These are phyloP conservation scores for Nasonia oneida DNA, from an alignment of 2,888 invertebrate species.

Conservation along the genomic window DNA sequence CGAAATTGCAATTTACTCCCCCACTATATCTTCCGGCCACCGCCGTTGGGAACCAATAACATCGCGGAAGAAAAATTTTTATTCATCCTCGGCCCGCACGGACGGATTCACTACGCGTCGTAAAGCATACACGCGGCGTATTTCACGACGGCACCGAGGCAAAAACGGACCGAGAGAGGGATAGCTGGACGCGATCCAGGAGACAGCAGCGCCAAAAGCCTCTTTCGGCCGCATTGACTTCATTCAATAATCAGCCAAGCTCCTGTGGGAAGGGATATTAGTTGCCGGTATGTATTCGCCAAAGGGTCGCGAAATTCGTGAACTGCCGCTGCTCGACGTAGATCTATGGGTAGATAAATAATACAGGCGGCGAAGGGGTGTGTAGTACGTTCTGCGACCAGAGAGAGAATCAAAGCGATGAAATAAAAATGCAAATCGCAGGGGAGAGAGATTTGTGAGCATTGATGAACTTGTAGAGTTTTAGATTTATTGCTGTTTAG, in stretches of 20 bases:
- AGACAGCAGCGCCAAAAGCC: slow-evolving; percentile 28
- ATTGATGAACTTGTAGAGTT: slow-evolving; percentile 23
- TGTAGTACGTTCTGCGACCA: not conserved
- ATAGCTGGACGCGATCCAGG: slow-evolving; percentile 20
- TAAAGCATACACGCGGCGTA: slow-evolving; percentile 34
- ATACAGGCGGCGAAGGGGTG: not conserved
- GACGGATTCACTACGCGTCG: slow-evolving; percentile 23
- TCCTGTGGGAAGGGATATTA: slow-evolving; percentile 20
- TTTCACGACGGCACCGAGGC: slow-evolving; percentile 50
- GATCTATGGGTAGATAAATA: slow-evolving; percentile 43
- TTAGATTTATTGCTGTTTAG: slow-evolving; percentile 11
- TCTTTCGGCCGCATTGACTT: slow-evolving; percentile 40
- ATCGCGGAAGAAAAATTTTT: slow-evolving; percentile 46
- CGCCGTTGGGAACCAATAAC: slow-evolving; percentile 32
- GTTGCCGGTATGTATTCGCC: not conserved
- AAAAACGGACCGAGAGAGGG: not conserved
- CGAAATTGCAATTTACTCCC: slow-evolving; percentile 8
- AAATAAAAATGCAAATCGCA: slow-evolving; percentile 39
- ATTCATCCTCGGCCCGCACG: slow-evolving; percentile 15
- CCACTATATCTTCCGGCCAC: not conserved
- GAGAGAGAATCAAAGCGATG: slow-evolving; percentile 21
- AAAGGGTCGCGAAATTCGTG: slow-evolving; percentile 6
- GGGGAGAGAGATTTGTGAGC: not conserved
- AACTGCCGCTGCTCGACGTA: not conserved
- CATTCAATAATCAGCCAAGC: slow-evolving; percentile 47